Evolutionary conservation across 2,113 vertebrate genomes (phyloP), one percentile per base, ranked within the genome.

Genomic region (Ophthalmolycus amberensis): DNA sequence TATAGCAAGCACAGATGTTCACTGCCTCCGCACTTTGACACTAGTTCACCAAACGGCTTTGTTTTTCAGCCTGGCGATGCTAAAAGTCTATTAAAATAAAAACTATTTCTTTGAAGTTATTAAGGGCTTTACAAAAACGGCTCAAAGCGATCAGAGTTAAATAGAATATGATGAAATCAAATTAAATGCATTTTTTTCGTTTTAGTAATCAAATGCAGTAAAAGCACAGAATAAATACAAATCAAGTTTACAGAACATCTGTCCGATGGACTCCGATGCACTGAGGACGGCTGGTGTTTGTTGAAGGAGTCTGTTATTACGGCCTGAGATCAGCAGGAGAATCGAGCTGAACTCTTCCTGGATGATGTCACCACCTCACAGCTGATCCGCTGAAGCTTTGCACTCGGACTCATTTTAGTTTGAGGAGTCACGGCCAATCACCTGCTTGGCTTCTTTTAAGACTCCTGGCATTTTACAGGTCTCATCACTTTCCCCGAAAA

Each of bases 401-500:
- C 66, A 52, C 90, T 89, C 65, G 3, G 77, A 75, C 93, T 95
- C 92, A 94, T 94, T 94, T 91, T 94, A 94, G 92, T 81, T 42
- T 78, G 66, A 64, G 42, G 73, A 71, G 6, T 8, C n/a, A 6
- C 22, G 27, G 75, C 87, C 83, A 91, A 83, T 88, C 85, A 83
- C 66, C 79, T 89, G 83, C 80, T 85, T 81, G 37, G 9, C 56
- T 84, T 88, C 83, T 86, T 88, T 78, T 34, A 82, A 80, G 81
- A 82, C 66, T 68, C 62, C n/a, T 69, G 15, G 25, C 50, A 58
- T 84, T 86, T 83, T 73, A 65, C 69, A 82, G 40, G 50, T 44
- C 71, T 65, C 75, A 73, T 85, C 77, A 70, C 75, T 88, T 91
- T 88, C 75, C 66, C 29, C 14, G 29, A 60, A 60, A 6, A 74